These are phyloP conservation scores for Diadema setosum DNA, from an alignment of 35 echinoderm and acorn worm genomes.

Conservation along the genomic window DNA sequence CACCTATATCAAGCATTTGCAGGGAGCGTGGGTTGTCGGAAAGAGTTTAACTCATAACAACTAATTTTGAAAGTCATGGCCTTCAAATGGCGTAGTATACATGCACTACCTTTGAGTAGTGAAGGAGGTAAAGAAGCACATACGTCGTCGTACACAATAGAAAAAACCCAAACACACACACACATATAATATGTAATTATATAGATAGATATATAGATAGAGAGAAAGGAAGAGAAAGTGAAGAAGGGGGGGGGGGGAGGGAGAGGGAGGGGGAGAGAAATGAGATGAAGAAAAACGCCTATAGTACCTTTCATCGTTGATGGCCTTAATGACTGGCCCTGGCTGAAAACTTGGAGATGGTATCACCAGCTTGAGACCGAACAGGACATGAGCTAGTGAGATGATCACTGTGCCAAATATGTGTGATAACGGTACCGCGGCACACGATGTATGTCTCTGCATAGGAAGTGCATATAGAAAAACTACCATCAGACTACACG, in stretches of 20 bases:
- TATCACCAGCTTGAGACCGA: neutral
- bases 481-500: no score
- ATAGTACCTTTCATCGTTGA: neutral
- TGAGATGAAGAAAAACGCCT: no score
- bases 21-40: no score
- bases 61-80: neutral
- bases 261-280: no score
- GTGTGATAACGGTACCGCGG: neutral
- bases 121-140: neutral
- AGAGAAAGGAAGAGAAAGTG: no score
- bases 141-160: neutral
- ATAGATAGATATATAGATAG: no score
- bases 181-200: neutral
- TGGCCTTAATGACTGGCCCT: neutral
- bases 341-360: neutral
- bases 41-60: neutral
- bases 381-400: neutral
- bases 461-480: no score
- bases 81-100: neutral
- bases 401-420: neutral
- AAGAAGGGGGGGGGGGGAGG: no score
- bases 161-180: neutral
- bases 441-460: neutral
- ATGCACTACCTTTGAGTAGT: neutral
- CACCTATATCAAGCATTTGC: neutral